Conservation (phyloP, 2,797 vertebrate species). For the Sebastes nivosus region DNA sequence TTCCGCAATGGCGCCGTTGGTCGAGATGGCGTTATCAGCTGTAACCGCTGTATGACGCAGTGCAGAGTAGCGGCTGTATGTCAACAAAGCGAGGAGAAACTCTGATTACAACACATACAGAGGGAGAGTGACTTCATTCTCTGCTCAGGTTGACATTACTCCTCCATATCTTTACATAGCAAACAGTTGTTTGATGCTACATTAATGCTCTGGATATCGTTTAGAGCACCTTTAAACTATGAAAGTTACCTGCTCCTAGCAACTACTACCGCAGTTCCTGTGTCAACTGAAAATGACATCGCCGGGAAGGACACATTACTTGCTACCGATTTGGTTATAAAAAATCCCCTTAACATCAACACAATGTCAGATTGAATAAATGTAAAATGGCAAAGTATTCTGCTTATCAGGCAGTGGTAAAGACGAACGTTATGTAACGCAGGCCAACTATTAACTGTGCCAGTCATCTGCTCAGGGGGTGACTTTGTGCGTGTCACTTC, state of each 20-base stretch:
- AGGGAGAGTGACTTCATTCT: too few species aligned
- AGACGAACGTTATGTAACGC: fast-evolving
- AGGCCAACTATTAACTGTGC: background rate
- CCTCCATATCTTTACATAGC: too few species aligned
- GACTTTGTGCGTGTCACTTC: background rate
- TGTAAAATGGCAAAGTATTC: background rate
- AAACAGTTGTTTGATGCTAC: too few species aligned
- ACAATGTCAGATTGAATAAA: background rate
- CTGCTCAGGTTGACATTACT: too few species aligned
- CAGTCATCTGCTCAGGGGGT: background rate
- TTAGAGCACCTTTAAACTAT: background rate
- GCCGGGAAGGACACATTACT: too few species aligned
- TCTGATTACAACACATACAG: too few species aligned
- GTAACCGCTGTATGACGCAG: too few species aligned
- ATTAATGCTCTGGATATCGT: too few species aligned
- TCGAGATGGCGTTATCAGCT: too few species aligned
- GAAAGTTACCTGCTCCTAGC: background rate
- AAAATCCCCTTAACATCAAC: background rate
- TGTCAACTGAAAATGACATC: background rate
- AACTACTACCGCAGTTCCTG: background rate
- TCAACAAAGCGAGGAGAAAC: too few species aligned
- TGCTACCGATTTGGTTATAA: background rate
- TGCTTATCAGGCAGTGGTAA: background rate
- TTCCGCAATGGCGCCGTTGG: too few species aligned
- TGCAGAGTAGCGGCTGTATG: too few species aligned